Conservation (phyloP, 2,888 invertebrate genomes). For the Trileptium ribeirensis region DNA sequence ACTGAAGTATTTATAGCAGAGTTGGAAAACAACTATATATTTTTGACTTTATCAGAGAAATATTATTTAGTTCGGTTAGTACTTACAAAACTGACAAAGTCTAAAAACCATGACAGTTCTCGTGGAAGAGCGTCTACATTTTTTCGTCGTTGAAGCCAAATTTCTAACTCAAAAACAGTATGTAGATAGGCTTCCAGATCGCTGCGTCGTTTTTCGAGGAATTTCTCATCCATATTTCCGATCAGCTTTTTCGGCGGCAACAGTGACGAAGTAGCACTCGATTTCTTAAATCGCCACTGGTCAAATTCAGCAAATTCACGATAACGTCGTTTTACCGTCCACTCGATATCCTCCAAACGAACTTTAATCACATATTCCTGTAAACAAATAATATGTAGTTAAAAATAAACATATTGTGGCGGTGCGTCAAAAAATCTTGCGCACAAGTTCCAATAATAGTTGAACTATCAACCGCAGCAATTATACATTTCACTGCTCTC, state of each 20-base stretch:
- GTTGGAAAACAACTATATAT: too few relatives aligned
- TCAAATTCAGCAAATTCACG: constrained; percentile 82
- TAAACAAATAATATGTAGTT: too few relatives aligned
- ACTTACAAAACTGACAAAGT: constrained; percentile 70
- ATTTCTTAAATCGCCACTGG: constrained; percentile 58
- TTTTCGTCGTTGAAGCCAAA: constrained; percentile 63
- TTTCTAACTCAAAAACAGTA: constrained; percentile 57
- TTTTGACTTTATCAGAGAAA: too few relatives aligned
- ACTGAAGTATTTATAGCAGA: too few relatives aligned
- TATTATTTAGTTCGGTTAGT: too few relatives aligned
- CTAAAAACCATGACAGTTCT: constrained; percentile 72
- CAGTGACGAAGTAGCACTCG: constrained; percentile 68
- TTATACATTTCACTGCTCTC: too few relatives aligned
- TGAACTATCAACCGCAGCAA: too few relatives aligned
- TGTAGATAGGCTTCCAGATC: constrained; percentile 72
- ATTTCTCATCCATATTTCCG: constrained; percentile 77
- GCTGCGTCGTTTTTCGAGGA: constrained; percentile 72
- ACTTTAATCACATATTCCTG: constrained; percentile 54
- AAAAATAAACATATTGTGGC: too few relatives aligned
- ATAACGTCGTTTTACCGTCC: constrained; percentile 79
- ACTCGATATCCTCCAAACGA: constrained; percentile 55
- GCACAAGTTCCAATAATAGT: too few relatives aligned
- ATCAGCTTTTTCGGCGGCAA: constrained; percentile 87
- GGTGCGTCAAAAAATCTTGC: too few relatives aligned
- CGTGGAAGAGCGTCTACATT: constrained; percentile 66